Conservation (phyloP, 2,888 invertebrate genomes). For the Anarsia innoxiella region DNA sequence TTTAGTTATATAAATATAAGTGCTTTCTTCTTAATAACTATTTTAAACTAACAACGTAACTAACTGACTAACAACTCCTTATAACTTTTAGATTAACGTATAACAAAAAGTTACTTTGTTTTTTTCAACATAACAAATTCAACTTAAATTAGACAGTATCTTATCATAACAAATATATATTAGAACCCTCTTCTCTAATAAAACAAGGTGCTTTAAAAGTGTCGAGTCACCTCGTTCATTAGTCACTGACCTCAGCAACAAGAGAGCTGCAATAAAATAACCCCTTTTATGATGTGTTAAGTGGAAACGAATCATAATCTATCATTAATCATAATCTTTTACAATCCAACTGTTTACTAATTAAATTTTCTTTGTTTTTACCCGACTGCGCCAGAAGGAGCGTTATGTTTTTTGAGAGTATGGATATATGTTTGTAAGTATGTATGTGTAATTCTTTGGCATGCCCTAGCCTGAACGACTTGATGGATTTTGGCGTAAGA, state of each 20-base stretch:
- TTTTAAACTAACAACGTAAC: too few species aligned
- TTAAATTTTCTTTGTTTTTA: constrained; percentile 36
- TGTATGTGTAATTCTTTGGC: too few species aligned
- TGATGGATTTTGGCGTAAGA: too few species aligned
- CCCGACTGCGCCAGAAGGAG: too few species aligned
- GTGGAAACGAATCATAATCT: constrained; percentile 69
- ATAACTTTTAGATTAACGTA: too few species aligned
- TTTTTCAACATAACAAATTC: background rate
- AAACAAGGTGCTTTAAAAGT: constrained; percentile 45
- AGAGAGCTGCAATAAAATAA: constrained; percentile 64
- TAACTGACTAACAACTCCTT: too few species aligned
- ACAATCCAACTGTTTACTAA: constrained; percentile 42
- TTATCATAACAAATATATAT: constrained; percentile 9
- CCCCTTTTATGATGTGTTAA: constrained; percentile 69
- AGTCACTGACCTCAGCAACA: constrained; percentile 64
- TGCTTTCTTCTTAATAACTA: too few species aligned
- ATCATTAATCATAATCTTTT: constrained; percentile 71
- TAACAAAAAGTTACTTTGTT: too few species aligned
- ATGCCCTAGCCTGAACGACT: too few species aligned
- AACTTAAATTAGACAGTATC: constrained; percentile 7
- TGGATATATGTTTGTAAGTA: too few species aligned
- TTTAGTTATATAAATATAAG: too few species aligned
- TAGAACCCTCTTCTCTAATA: constrained; percentile 34
- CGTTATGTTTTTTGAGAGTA: too few species aligned
- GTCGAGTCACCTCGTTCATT: constrained; percentile 62